phyloP scores from a whole-genome alignment of 2,888 invertebrate species.

The Ochropleura plecta region DNA sequence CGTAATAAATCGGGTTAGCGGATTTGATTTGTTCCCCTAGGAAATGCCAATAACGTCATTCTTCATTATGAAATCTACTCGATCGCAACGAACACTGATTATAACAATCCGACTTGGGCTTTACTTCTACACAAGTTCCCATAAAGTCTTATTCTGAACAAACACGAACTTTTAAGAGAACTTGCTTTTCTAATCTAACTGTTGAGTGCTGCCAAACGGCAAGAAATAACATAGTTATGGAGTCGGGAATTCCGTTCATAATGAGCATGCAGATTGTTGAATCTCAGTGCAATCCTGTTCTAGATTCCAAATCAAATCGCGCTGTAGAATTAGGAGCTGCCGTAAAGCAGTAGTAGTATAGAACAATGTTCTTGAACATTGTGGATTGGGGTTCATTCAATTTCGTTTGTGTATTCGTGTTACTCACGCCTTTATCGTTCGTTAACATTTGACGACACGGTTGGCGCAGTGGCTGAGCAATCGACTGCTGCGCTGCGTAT shows the following conservation, averaged over 20 bases:
- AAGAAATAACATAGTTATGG: constrained; percentile 49
- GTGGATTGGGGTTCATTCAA: background rate
- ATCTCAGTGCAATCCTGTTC: constrained; percentile 47
- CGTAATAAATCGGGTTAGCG: background rate
- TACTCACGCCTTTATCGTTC: no score
- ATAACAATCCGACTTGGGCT: background rate
- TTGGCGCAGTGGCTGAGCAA: no score
- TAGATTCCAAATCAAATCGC: constrained; percentile 33
- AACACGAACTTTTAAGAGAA: constrained; percentile 20
- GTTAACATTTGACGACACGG: no score
- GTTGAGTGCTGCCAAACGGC: constrained; percentile 41
- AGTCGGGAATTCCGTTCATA: constrained; percentile 46
- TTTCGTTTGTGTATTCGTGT: background rate
- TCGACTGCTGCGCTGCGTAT: no score
- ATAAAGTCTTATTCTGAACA: constrained; percentile 4
- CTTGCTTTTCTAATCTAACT: constrained; percentile 35
- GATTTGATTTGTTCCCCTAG: background rate
- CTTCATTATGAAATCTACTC: background rate
- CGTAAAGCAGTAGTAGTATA: background rate
- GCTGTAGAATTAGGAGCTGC: constrained; percentile 7
- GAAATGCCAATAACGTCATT: background rate
- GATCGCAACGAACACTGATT: background rate
- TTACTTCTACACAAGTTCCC: background rate
- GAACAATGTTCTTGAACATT: constrained; percentile 9
- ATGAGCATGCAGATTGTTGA: constrained; percentile 52